phyloP scores from a whole-genome alignment of 2,797 vertebrate species.

The Siniperca scherzeri region DNA sequence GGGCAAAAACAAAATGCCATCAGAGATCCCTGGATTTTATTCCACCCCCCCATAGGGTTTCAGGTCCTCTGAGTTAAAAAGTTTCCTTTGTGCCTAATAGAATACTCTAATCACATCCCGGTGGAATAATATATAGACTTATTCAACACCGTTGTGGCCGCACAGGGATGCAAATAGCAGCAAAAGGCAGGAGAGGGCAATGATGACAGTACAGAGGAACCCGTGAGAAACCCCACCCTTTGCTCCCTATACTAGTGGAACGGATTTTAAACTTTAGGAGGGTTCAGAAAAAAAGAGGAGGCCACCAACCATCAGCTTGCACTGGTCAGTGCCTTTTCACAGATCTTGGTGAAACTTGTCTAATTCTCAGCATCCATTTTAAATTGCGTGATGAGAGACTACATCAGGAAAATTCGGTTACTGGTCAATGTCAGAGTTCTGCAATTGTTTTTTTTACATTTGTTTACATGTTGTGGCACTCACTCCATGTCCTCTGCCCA shows the following conservation, averaged over 20 bases:
- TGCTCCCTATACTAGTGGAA: conserved; percentile 9
- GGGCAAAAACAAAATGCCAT: background rate
- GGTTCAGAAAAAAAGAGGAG: conserved; percentile 1
- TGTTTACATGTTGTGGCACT: conserved; percentile 14
- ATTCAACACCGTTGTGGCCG: background rate
- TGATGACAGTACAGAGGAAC: conserved; percentile 35
- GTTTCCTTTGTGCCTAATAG: background rate
- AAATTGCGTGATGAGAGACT: background rate
- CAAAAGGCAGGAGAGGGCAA: conserved; percentile 14
- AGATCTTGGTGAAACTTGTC: background rate
- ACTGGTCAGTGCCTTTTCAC: too few relatives aligned
- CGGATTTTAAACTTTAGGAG: conserved; percentile 84
- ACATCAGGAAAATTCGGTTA: background rate
- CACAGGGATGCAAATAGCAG: conserved; percentile 35
- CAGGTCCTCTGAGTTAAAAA: background rate
- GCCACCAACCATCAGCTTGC: too few relatives aligned
- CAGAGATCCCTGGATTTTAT: background rate
- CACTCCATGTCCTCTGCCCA: conserved; percentile 1
- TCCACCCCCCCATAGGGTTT: background rate
- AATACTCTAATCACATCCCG: conserved; percentile 14
- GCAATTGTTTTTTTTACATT: background rate
- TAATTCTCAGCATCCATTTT: background rate
- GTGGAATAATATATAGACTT: conserved; percentile 12
- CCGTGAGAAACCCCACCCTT: conserved; percentile 22
- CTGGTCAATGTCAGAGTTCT: background rate